These are phyloP conservation scores for Gracilinanus agilis DNA, from an alignment of 2,113 vertebrate genomes.

Conservation along the genomic window DNA sequence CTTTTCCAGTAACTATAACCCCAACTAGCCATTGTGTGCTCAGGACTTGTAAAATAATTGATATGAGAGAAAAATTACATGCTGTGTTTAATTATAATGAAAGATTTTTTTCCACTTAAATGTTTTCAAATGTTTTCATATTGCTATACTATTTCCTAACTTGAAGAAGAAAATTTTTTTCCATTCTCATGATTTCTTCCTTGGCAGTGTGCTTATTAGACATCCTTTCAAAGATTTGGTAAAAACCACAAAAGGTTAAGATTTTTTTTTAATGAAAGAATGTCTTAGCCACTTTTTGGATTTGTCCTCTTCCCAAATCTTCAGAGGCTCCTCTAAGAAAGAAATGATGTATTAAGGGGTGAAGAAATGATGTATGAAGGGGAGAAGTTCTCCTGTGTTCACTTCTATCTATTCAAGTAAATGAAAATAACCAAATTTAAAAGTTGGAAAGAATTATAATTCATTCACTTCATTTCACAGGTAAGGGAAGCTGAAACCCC, in stretches of 20 bases:
- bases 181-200: constrained; percentile 23
- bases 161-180: constrained; percentile 41
- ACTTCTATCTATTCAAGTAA: not conserved
- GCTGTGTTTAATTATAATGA: constrained; percentile 26
- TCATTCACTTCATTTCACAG: constrained; percentile 12
- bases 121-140: constrained; percentile 22
- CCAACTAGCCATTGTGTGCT: not conserved
- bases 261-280: not conserved
- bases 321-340: not conserved
- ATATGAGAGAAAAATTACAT: not conserved
- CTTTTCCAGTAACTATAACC: not conserved
- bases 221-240: constrained; percentile 39
- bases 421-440: not conserved
- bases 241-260: not conserved
- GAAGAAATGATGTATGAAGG: not conserved
- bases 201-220: constrained; percentile 15
- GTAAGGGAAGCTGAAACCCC: not conserved
- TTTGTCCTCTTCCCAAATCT: constrained; percentile 19
- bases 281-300: not conserved
- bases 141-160: not conserved
- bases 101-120: constrained; percentile 27
- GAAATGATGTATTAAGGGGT: not conserved
- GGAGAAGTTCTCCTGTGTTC: not conserved
- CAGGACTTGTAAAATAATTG: constrained; percentile 31
- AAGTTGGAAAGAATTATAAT: constrained; percentile 12